Evolutionary conservation across 2,113 vertebrate species (phyloP), one percentile per base, ranked within the genome.

Genomic region (Brachypodius melanocephalos): DNA sequence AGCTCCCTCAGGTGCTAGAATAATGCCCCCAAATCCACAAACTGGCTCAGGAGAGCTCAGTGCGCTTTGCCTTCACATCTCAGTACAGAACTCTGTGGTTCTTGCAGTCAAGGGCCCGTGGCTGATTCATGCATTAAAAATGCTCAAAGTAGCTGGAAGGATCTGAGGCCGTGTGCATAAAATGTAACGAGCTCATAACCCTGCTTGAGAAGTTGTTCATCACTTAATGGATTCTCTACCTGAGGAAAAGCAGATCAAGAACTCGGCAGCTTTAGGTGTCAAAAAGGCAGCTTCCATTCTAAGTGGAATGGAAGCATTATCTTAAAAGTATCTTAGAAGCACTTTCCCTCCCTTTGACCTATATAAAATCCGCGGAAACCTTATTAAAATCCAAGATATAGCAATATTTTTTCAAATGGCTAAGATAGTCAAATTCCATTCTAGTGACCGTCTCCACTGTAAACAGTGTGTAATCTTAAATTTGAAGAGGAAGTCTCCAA

Each of bases 381-480:
- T 91, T 94, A 82, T 94, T 96, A 93, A 86, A 75, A 84, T 66
- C 68, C 68, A 91, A 77, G 90, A 77, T 75, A 74, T 29, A 57
- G 63, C 85, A 83, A 34, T 95, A 79, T 86, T 94, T 94, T 91
- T 93, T 91, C 63, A 74, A 91, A 88, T 67, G 79, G 82, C 58
- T 90, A 83, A 84, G 85, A 88, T 26, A 90, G 79, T 81, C 74
- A 63, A 93, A 96, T 97, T 97, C 95, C 93, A 88, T 96, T 96
- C 76, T 86, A 59, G 52, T 97, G 93, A 93, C 55, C 55, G 8
- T 84, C 61, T 83, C 42, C 48, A 40, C 82, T 88, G 52, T 80
- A 92, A 93, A 90, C 72, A 73, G 38, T 19, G 59, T 67, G 85
- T 90, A 89, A 93, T 87, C 88, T 93, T 86, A 69, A 84, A 74